A percentile compares a stretch with the other conserved stretches of the same genome.
These are phyloP conservation scores for Rhysida immarginata DNA, from an alignment of 1,140 invertebrate genomes.

Conservation along the genomic window DNA sequence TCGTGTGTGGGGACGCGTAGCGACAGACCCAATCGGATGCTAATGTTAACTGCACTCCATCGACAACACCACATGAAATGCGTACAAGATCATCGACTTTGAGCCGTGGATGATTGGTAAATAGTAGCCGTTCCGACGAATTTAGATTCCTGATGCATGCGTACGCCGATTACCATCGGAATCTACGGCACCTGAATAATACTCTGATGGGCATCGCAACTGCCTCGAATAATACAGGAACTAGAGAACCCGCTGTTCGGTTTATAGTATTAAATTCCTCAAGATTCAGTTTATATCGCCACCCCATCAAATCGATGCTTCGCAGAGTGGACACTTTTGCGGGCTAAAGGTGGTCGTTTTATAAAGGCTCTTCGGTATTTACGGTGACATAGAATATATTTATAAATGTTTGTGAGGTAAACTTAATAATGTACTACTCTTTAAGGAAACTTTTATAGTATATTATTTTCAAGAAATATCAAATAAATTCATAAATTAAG, in stretches of 20 bases:
- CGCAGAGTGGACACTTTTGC: background rate
- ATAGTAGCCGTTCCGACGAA: background rate
- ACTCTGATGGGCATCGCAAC: background rate
- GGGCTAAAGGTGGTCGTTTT: background rate
- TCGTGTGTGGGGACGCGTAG: background rate
- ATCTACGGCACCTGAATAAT: background rate
- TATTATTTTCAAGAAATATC: too few species aligned
- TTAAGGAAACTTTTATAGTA: too few species aligned
- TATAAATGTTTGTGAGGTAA: too few species aligned
- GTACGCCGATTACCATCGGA: background rate
- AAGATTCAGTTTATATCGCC: background rate
- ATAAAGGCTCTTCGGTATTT: background rate
- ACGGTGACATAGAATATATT: background rate
- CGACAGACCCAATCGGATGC: background rate
- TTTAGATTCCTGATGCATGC: background rate
- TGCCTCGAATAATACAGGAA: background rate
- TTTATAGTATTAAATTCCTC: background rate
- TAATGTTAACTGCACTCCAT: background rate
- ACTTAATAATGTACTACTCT: too few species aligned
- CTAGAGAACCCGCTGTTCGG: background rate
- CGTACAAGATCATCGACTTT: background rate
- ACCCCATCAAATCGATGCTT: background rate
- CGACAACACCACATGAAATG: background rate
- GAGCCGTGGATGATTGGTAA: background rate
- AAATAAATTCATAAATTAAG: too few species aligned